phyloP scores from a whole-genome alignment of 2,888 invertebrate genomes.

The Euzetes globulus region DNA sequence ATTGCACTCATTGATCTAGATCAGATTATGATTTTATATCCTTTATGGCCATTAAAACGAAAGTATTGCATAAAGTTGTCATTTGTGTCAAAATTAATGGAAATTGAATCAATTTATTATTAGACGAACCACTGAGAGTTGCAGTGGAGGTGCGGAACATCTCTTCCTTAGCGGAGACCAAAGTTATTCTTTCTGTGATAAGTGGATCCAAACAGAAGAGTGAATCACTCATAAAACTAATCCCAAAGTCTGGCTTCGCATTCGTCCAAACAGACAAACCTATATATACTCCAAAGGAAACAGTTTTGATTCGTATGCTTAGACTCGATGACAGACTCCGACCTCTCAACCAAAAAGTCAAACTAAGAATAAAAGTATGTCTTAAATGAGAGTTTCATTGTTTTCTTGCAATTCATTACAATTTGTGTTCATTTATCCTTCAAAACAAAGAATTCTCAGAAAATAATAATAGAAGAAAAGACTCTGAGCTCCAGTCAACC shows the following conservation, averaged over 20 bases:
- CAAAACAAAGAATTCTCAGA: constrained; percentile 39
- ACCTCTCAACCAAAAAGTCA: constrained; percentile 38
- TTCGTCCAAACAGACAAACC: constrained; percentile 43
- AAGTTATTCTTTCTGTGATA: constrained; percentile 21
- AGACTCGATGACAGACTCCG: constrained; percentile 38
- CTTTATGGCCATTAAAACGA: no score
- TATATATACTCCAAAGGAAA: constrained; percentile 42
- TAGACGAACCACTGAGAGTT: constrained; percentile 15
- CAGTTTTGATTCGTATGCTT: constrained; percentile 40
- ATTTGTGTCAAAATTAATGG: not conserved
- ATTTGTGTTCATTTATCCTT: not conserved
- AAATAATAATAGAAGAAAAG: constrained; percentile 38
- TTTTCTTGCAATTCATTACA: not conserved
- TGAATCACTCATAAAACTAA: constrained; percentile 27
- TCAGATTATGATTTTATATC: no score
- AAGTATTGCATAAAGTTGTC: not conserved
- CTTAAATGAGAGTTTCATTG: not conserved
- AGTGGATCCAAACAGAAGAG: constrained; percentile 10
- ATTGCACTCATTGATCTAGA: no score
- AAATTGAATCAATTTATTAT: not conserved
- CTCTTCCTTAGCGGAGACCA: not conserved
- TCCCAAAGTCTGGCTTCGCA: constrained; percentile 23
- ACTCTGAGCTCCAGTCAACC: not conserved
- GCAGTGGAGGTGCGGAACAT: not conserved
- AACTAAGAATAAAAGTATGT: constrained; percentile 40